These are phyloP conservation scores for Gallinago media DNA, from an alignment of 2,113 vertebrate genomes.

Conservation along the genomic window DNA sequence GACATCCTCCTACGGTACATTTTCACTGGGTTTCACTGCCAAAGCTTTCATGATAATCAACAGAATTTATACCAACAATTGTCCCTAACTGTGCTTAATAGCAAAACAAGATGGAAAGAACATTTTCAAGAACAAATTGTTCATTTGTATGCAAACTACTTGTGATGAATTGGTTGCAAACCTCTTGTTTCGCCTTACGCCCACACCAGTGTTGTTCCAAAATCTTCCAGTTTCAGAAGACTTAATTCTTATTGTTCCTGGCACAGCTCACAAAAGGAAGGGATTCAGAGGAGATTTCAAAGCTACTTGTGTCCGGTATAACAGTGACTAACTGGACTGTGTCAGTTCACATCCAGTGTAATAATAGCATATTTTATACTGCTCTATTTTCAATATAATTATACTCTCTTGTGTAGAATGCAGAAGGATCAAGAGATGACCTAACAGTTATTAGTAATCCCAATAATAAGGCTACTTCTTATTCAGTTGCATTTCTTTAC, in stretches of 20 bases:
- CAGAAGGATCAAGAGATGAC: background rate
- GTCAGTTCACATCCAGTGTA: background rate
- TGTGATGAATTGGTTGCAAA: slow-evolving; percentile 20
- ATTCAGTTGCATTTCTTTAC: background rate
- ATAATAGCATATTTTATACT: background rate
- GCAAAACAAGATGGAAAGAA: slow-evolving; percentile 36
- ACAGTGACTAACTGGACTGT: background rate
- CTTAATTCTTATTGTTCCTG: slow-evolving; percentile 22
- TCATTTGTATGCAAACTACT: slow-evolving; percentile 36
- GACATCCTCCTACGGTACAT: background rate
- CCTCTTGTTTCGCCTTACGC: background rate
- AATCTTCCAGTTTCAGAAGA: background rate
- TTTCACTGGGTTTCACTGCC: slow-evolving; percentile 1
- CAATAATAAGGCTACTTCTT: background rate
- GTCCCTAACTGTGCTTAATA: background rate
- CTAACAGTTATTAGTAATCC: background rate
- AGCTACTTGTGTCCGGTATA: background rate
- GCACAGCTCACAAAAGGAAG: background rate
- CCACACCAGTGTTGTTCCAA: background rate
- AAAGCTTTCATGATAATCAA: slow-evolving; percentile 15
- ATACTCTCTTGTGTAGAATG: background rate
- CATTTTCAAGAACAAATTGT: slow-evolving; percentile 42
- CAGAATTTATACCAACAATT: slow-evolving; percentile 10
- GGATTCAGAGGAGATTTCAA: background rate
- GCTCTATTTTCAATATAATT: background rate